Base-by-base conservation (phyloP, 2,888 invertebrate species). In the Choristoneura rosaceana region DNA sequence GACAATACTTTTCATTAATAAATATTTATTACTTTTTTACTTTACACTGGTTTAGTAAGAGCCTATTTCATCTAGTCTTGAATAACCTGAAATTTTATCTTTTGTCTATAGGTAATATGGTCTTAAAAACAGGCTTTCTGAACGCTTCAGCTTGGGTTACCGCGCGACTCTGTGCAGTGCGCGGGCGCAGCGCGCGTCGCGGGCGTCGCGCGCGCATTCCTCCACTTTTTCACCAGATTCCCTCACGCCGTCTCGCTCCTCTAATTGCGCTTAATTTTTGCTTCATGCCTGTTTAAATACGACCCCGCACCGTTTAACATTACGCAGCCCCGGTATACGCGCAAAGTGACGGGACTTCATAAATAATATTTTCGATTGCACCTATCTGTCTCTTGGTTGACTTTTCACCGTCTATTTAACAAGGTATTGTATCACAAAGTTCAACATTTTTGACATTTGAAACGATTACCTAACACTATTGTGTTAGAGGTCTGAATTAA, bases 241-340 rank as follows among this genome's bases (percentile, higher is more conserved):
- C 86, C 80, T 81, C 86, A 84, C 89, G 88, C 91, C 88, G 90
- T 85, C 86, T 86, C 87, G 85, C 87, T 82, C 87, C 81, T 87
- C 89, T 93, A 92, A 92, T 92, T 92, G 87, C 87, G 86, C 87
- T 90, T 92, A 92, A 93, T 93, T 92, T 88, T 82, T 88, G 79
- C 88, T 87, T 87, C 90, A 88, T 90, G 91, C 90, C 85, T 90
- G 86, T 86, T 91, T 92, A 91, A 92, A 92, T 90, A 90, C 87
- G 80, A 78, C 78, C 79, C 81, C 74, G 82, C 78, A 82, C 82
- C 83, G 81, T 83, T 86, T 83, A 86, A 87, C 85, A 87, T 88
- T 87, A 81, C 86, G 75, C 80, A 75, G 33, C 71, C 41, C 58
- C 55, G 61, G 52, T 59, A 52, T 61, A 45, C 33, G 34, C 25